A percentile compares a stretch with the other conserved stretches of the same genome.
These are phyloP conservation scores for Conchocele bisecta DNA, from an alignment of 2,888 invertebrate genomes.

Conservation along the genomic window DNA sequence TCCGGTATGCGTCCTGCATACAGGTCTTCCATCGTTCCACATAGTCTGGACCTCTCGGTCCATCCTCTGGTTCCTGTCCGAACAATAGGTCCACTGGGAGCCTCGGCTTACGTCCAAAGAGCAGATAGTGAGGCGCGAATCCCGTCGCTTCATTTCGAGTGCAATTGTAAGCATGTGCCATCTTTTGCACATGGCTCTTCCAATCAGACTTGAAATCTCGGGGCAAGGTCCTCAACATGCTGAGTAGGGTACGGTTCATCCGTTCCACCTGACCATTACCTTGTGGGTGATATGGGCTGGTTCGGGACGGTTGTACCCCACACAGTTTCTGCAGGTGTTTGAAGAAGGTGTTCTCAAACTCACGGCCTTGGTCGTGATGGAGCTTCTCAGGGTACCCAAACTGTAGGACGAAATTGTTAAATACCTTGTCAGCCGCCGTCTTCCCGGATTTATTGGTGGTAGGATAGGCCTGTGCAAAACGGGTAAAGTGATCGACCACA, in stretches of 20 bases:
- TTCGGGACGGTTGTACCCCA: conserved; percentile 14
- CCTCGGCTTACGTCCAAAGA: conserved; percentile 11
- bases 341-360: conserved; percentile 22
- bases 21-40: conserved; percentile 7
- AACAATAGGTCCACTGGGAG: conserved; percentile 31
- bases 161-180: conserved; percentile 33
- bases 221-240: conserved; percentile 28
- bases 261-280: conserved; percentile 24
- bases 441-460: conserved; percentile 29
- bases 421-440: conserved; percentile 22
- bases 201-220: conserved; percentile 23
- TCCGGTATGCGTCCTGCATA: conserved; percentile 18
- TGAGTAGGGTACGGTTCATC: conserved; percentile 22
- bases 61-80: background rate
- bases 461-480: conserved; percentile 21
- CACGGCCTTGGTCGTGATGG: conserved; percentile 31
- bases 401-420: conserved; percentile 18
- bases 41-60: background rate
- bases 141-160: conserved; percentile 22
- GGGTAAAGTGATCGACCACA: conserved; percentile 28
- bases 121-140: conserved; percentile 13
- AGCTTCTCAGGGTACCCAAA: conserved; percentile 18
- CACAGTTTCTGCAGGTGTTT: background rate
- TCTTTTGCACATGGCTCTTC: conserved; percentile 17
- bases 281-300: conserved; percentile 35